These are phyloP conservation scores for Petrolisthes manimaculis DNA, from an alignment of 2,888 invertebrate genomes.

Conservation along the genomic window DNA sequence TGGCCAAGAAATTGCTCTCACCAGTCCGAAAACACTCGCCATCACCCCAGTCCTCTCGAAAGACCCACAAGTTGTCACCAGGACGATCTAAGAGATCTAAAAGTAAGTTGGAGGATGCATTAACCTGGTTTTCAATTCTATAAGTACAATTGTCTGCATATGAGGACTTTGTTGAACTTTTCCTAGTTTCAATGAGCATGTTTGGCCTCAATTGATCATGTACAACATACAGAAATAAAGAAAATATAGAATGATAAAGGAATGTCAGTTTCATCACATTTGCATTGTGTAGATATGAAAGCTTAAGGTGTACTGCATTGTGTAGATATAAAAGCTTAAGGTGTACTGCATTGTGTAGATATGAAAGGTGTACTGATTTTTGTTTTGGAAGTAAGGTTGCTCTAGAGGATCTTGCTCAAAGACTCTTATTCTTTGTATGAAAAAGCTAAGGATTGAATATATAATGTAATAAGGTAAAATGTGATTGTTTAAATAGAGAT, in stretches of 20 bases:
- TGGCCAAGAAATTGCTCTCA: constrained; percentile 48
- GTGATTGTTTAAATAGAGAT: too few relatives aligned
- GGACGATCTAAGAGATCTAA: constrained; percentile 46
- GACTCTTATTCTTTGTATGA: too few relatives aligned
- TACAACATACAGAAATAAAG: too few relatives aligned
- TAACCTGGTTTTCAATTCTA: too few relatives aligned
- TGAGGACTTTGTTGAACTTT: too few relatives aligned
- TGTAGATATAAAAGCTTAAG: background rate
- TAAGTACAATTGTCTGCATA: too few relatives aligned
- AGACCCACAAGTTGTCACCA: constrained; percentile 50
- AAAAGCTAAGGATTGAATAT: too few relatives aligned
- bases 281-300: background rate
- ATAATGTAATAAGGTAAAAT: too few relatives aligned
- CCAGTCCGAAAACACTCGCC: constrained; percentile 42
- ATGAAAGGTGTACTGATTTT: background rate
- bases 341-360: background rate
- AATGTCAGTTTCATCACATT: too few relatives aligned
- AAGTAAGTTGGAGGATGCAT: constrained; percentile 29
- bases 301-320: background rate
- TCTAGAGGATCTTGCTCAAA: background rate
- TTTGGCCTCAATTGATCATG: background rate
- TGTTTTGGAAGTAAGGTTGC: background rate
- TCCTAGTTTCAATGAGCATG: background rate
- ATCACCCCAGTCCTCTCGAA: constrained; percentile 38
- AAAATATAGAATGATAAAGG: too few relatives aligned